Percentiles rank a stretch among this genome's conserved stretches.
Evolutionary conservation across 2,113 vertebrate species (phyloP).

Genomic region (Stegostoma tigrinum): DNA sequence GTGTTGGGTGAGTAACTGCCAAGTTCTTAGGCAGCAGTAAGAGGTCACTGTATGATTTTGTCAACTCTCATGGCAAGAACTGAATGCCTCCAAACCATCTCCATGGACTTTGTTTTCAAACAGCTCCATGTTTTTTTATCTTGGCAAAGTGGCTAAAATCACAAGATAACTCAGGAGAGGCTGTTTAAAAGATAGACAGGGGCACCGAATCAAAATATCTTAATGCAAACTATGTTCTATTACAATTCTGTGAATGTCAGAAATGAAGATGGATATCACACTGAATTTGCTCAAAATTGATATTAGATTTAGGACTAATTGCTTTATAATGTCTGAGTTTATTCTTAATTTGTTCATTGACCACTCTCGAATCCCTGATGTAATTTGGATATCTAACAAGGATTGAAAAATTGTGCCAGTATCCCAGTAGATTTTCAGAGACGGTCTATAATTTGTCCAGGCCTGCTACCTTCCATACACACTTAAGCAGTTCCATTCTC

Average conservation of each 20-base stretch:
- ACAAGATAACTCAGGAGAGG: not conserved
- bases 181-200: not conserved
- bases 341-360: not conserved
- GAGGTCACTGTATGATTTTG: not conserved
- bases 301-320: not conserved
- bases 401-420: not conserved
- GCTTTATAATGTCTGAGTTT: not conserved
- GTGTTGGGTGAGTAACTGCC: not conserved
- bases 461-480: not conserved
- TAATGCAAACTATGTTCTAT: not conserved
- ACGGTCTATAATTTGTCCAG: not conserved
- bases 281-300: not conserved
- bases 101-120: not conserved
- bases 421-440: not conserved
- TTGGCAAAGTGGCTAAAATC: not conserved
- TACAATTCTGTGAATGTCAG: not conserved
- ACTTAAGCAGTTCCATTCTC: not conserved
- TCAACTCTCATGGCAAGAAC: not conserved
- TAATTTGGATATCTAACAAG: not conserved
- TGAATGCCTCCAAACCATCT: not conserved
- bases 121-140: not conserved
- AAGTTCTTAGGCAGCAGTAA: not conserved
- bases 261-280: not conserved
- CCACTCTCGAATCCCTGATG: not conserved
- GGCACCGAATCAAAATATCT: not conserved